phyloP scores from a whole-genome alignment of 2,113 vertebrate genomes.

The Oceanodroma tethys region DNA sequence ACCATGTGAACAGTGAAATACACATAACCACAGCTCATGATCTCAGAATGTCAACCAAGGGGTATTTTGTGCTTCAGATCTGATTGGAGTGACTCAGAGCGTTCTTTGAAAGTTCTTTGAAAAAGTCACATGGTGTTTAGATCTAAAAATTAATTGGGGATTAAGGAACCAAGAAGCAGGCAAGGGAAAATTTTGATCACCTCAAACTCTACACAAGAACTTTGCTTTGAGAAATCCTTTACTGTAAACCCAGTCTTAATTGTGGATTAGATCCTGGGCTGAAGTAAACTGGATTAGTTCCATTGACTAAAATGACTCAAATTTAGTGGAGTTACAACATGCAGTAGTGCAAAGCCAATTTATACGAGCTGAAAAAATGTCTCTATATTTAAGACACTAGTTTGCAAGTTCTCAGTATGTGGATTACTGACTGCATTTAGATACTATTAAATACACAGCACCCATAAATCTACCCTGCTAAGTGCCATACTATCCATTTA shows the following conservation, averaged over 20 bases:
- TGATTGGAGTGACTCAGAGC: constrained; percentile 45
- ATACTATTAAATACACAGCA: neutral
- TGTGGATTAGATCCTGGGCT: neutral
- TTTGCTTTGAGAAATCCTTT: constrained; percentile 12
- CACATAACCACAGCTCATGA: constrained; percentile 62
- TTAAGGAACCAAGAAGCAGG: constrained; percentile 19
- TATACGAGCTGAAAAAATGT: neutral
- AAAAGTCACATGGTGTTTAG: constrained; percentile 39
- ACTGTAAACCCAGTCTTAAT: neutral
- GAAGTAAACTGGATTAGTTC: constrained; percentile 6
- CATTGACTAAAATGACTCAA: neutral
- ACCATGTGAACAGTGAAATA: constrained; percentile 69
- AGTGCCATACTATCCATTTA: neutral
- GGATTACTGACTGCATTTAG: neutral
- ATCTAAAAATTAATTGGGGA: constrained; percentile 58
- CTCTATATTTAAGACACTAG: neutral
- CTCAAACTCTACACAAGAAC: neutral
- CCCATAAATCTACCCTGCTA: neutral
- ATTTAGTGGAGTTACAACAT: neutral
- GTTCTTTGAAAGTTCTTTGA: constrained; percentile 21
- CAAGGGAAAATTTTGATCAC: constrained; percentile 10
- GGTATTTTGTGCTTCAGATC: constrained; percentile 54
- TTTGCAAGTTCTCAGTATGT: neutral
- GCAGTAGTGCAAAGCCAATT: neutral
- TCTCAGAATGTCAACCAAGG: constrained; percentile 58